Evolutionary conservation across 2,888 invertebrate species (phyloP).

Genomic region (Cybosia mesomella): DNA sequence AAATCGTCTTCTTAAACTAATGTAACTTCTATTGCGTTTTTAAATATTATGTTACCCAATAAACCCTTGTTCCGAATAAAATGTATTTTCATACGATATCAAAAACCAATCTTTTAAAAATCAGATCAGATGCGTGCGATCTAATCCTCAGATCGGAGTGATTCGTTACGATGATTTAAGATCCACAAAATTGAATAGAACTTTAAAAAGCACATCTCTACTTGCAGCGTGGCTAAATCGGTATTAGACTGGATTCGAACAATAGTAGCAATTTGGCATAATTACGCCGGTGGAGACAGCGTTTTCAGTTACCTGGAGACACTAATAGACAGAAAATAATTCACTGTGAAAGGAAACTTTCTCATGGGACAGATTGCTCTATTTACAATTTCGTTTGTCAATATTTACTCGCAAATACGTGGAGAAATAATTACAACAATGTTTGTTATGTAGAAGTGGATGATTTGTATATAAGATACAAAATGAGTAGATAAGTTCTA

Average conservation of each 20-base stretch:
- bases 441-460: no score
- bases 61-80: background rate
- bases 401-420: slow-evolving; percentile 17
- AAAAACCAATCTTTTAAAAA: background rate
- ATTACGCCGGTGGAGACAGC: slow-evolving; percentile 63
- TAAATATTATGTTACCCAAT: no score
- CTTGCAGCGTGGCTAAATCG: slow-evolving; percentile 41
- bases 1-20: no score
- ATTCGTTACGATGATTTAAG: background rate
- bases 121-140: background rate
- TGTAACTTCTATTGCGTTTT: no score
- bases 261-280: slow-evolving; percentile 78
- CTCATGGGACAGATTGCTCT: slow-evolving; percentile 36
- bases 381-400: slow-evolving; percentile 33
- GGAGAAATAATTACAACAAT: slow-evolving; percentile 15
- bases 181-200: background rate
- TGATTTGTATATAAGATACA: no score
- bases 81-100: no score
- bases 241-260: slow-evolving; percentile 60
- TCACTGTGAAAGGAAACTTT: slow-evolving; percentile 42
- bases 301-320: slow-evolving; percentile 53
- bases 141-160: background rate
- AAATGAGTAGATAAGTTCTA: no score
- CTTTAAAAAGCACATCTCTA: background rate
- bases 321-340: slow-evolving; percentile 39